Evolutionary conservation across 2,113 vertebrate genomes (phyloP), one percentile per base, ranked within the genome.

Genomic region (Poeciliopsis occidentalis): DNA sequence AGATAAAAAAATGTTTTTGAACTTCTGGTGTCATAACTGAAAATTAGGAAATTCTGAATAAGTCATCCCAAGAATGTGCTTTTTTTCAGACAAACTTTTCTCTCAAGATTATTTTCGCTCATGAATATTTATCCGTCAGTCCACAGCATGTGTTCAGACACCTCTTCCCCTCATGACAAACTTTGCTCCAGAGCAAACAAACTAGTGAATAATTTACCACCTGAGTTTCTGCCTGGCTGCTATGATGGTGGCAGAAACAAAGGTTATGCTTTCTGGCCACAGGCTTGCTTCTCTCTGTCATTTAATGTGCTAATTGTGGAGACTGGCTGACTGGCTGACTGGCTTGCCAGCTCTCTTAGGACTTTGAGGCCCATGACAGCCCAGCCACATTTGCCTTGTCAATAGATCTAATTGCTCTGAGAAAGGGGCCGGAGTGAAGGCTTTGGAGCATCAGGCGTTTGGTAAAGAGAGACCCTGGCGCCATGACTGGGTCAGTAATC

Each of bases 351-450:
- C 71, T 82, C 87, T 88, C 80, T 61, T 27, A 81, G 80, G 91
- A 85, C 74, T 67, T 37, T 79, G 75, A 82, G 75, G 66, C 84
- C 89, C 79, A 67, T 85, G 82, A 84, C 88, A 79, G 84, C 64
- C 76, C 73, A 70, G 81, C 75, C 87, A 85, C 87, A 88, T 87
- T 84, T 74, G 83, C 86, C 88, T 88, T 72, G 86, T 94, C 91
- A 89, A 92, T 93, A 91, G 85, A 87, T 85, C 86, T 94, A 92
- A 94, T 93, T 93, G 90, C 87, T 87, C 79, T 22, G 80, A 77
- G 88, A 82, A 86, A 86, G 87, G 78, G 81, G 80, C 81, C 73
- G 44, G 79, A 85, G 73, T 60, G 73, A 82, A 83, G 84, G 80
- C 85, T 79, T 79, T 69, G 82, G 86, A 87, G 85, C 87, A 84